Percentiles rank a stretch among this genome's conserved stretches.
Conservation (phyloP, 2,797 vertebrate species). For the Mormyrus hasselquistii region DNA sequence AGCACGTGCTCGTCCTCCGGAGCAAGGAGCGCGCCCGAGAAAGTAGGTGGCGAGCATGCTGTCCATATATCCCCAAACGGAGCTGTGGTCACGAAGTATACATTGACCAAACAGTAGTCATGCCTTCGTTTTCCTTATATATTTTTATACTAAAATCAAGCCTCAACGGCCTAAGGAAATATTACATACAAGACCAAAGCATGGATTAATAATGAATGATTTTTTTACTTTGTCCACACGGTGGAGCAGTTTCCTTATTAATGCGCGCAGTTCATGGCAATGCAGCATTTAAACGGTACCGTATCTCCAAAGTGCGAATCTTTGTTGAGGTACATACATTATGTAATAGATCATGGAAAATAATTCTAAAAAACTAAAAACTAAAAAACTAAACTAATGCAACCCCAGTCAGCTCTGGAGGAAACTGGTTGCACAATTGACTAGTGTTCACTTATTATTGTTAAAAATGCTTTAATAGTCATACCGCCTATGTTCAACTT, state of each 20-base stretch:
- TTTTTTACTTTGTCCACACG: constrained; percentile 22
- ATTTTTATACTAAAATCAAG: not conserved
- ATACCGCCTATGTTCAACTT: not conserved
- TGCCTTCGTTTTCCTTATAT: not conserved
- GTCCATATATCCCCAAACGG: not conserved
- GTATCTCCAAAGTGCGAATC: not conserved
- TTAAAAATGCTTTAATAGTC: not conserved
- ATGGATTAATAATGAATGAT: not conserved
- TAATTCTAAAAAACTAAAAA: not conserved
- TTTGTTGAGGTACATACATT: not conserved
- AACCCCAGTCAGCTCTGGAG: not conserved
- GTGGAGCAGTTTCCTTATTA: constrained; percentile 32
- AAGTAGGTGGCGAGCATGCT: constrained; percentile 53
- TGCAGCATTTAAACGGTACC: not conserved
- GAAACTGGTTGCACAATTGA: not conserved
- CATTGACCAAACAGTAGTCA: not conserved
- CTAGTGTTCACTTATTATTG: not conserved
- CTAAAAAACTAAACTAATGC: not conserved
- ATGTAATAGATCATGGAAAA: not conserved
- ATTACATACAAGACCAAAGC: not conserved
- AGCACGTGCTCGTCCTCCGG: constrained; percentile 67
- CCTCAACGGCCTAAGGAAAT: not conserved
- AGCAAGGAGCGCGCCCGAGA: constrained; percentile 75
- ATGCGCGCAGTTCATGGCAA: not conserved
- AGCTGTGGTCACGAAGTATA: not conserved